Conservation (phyloP, 2,797 vertebrate species). For the Myripristis murdjan region DNA sequence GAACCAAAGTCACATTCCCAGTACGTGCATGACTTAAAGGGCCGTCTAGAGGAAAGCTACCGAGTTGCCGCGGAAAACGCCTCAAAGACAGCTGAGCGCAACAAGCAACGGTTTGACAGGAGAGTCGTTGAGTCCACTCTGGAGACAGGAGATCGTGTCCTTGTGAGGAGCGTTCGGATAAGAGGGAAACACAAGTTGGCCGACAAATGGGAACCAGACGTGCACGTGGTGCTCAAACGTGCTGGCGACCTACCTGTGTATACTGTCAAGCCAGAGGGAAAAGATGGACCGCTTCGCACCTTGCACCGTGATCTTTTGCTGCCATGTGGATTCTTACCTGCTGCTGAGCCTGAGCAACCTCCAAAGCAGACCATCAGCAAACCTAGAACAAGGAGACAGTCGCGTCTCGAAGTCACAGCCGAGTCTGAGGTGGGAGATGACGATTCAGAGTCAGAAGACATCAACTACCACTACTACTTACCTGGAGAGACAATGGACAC, state of each 20-base stretch:
- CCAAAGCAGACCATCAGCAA: background rate
- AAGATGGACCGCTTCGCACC: background rate
- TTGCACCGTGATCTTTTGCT: background rate
- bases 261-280: background rate
- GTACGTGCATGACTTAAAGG: background rate
- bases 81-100: background rate
- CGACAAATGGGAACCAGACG: slow-evolving; percentile 2
- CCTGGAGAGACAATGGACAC: background rate
- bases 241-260: background rate
- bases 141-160: background rate
- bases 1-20: background rate
- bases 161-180: slow-evolving; percentile 2
- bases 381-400: background rate
- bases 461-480: background rate
- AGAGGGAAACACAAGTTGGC: slow-evolving; percentile 2
- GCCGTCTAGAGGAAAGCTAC: background rate
- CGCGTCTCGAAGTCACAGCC: background rate
- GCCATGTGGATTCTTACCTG: background rate
- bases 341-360: background rate
- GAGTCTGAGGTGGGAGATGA: background rate
- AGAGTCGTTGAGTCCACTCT: background rate
- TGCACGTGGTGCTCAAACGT: background rate
- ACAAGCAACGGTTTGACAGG: background rate
- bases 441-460: background rate
- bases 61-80: background rate